Evolutionary conservation across 2,888 invertebrate species (phyloP).

Genomic region (Eulithis testata): DNA sequence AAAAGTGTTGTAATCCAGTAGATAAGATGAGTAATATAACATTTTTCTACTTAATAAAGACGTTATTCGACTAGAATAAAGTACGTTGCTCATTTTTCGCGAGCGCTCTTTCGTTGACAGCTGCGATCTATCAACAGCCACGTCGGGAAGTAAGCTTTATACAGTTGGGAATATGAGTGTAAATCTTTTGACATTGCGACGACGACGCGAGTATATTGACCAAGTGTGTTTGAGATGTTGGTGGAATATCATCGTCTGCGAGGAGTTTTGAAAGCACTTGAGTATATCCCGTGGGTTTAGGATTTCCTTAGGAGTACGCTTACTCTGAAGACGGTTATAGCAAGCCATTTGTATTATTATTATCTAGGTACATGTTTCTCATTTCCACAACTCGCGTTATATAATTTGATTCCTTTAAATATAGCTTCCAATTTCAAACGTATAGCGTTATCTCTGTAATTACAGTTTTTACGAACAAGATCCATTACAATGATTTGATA

Average conservation of each 20-base stretch:
- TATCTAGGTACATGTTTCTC: neutral
- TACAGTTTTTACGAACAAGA: conserved; percentile 31
- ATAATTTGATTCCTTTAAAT: neutral
- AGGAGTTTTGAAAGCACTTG: conserved; percentile 28
- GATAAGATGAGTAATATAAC: conserved; percentile 60
- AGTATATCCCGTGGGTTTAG: conserved; percentile 16
- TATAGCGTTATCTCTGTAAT: conserved; percentile 16
- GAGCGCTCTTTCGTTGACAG: conserved; percentile 59
- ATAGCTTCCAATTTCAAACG: neutral
- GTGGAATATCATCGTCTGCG: conserved; percentile 25
- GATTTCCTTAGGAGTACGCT: conserved; percentile 18
- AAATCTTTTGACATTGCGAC: conserved; percentile 30
- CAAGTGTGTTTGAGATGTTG: conserved; percentile 25
- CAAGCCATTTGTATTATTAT: neutral
- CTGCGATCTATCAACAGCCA: conserved; percentile 59
- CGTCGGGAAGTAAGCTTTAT: conserved; percentile 51
- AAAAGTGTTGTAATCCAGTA: conserved; percentile 50
- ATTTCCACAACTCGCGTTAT: neutral
- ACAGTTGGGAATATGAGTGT: conserved; percentile 24
- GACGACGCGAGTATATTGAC: conserved; percentile 29
- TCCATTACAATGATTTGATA: conserved; percentile 35
- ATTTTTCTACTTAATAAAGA: conserved; percentile 60
- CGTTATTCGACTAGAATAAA: conserved; percentile 51
- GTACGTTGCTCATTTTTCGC: conserved; percentile 65
- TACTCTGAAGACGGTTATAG: conserved; percentile 3